phyloP scores from a whole-genome alignment of 1,140 invertebrate species.

The Proales similis region DNA sequence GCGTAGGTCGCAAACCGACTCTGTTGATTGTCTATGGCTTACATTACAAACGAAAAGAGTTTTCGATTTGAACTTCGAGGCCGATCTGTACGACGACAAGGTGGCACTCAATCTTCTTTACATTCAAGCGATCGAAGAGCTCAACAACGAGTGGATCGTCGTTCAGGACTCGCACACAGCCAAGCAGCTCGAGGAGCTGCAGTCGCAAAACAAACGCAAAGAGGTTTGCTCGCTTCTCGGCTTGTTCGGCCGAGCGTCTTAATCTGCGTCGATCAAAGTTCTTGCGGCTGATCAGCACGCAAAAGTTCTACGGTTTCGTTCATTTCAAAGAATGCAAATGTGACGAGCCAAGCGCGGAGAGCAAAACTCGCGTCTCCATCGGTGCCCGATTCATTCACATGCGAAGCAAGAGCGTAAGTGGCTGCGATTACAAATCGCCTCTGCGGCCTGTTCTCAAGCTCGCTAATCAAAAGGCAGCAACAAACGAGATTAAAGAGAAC shows the following conservation, averaged over 20 bases:
- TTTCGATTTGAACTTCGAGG: conserved; percentile 77
- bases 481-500: conserved; percentile 63
- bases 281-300: background rate
- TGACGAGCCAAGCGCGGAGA: conserved; percentile 67
- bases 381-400: conserved; percentile 72
- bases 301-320: conserved; percentile 77
- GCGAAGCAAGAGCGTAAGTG: conserved; percentile 46
- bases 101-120: conserved; percentile 78
- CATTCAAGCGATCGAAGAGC: conserved; percentile 67
- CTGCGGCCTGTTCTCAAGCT: background rate
- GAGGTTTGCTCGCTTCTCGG: too few species aligned
- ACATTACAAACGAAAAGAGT: conserved; percentile 2
- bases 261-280: background rate
- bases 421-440: background rate
- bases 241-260: background rate
- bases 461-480: background rate
- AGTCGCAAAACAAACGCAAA: conserved; percentile 68
- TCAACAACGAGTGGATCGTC: conserved; percentile 82
- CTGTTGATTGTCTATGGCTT: conserved; percentile 1
- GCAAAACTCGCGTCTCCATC: conserved; percentile 63
- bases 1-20: conserved; percentile 41
- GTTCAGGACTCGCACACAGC: conserved; percentile 62
- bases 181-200: conserved; percentile 63
- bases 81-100: conserved; percentile 68
- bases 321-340: conserved; percentile 69